Conservation (phyloP, 2,888 invertebrate species). For the Drosophila kanekoi region DNA sequence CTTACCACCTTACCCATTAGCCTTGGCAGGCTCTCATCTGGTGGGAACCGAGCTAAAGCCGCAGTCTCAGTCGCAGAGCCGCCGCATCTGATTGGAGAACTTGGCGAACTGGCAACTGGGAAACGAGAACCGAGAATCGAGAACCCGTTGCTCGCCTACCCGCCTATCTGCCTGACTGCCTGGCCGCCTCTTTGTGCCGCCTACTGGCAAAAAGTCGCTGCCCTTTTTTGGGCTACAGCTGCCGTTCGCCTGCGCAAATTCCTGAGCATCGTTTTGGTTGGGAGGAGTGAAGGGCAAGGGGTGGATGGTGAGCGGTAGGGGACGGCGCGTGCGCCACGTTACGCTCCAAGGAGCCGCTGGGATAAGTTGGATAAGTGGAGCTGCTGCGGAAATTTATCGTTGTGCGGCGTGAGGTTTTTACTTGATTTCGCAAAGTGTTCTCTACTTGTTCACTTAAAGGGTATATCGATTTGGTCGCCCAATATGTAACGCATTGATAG, state of each 20-base stretch:
- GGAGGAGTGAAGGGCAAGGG: too few relatives aligned
- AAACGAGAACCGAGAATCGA: conserved; percentile 31
- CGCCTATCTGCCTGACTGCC: background rate
- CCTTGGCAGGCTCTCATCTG: conserved; percentile 25
- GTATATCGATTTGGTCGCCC: background rate
- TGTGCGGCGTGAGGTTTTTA: conserved; percentile 26
- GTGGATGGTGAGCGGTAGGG: background rate
- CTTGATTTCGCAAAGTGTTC: conserved; percentile 41
- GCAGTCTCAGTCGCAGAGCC: conserved; percentile 38
- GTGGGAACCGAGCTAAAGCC: conserved; percentile 40
- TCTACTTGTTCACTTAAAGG: background rate
- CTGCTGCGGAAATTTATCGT: conserved; percentile 47
- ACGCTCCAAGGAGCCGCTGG: conserved; percentile 50
- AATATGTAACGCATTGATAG: background rate
- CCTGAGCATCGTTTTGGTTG: conserved; percentile 6
- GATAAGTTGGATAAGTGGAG: conserved; percentile 24
- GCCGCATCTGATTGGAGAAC: conserved; percentile 33
- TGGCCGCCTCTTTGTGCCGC: conserved; percentile 13
- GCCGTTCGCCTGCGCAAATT: conserved; percentile 58
- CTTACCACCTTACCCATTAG: conserved; percentile 6
- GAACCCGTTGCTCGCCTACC: conserved; percentile 28
- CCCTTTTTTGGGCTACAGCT: conserved; percentile 68
- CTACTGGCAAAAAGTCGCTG: conserved; percentile 51
- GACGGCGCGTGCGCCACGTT: conserved; percentile 71
- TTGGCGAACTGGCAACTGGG: conserved; percentile 10